Conservation (phyloP, 1,140 invertebrate genomes). For the Drosophila parabipectinata region DNA sequence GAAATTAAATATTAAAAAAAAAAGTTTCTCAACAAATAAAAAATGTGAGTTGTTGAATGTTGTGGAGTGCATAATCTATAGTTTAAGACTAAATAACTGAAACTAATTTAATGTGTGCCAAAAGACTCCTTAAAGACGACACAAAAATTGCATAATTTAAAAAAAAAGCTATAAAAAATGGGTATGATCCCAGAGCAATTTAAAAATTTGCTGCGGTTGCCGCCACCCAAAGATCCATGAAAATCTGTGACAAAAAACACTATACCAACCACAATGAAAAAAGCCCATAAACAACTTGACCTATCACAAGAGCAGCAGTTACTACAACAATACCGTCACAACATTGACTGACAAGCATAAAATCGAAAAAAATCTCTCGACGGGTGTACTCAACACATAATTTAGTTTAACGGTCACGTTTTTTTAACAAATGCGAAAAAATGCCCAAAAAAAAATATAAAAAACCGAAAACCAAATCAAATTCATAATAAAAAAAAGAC, state of each 20-base stretch:
- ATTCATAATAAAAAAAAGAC: slow-evolving; percentile 10
- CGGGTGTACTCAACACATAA: slow-evolving; percentile 50
- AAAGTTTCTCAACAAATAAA: background rate
- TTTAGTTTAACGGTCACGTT: slow-evolving; percentile 75
- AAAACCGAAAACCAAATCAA: slow-evolving; percentile 22
- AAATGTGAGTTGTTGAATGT: slow-evolving; percentile 40
- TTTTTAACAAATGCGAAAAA: slow-evolving; percentile 53
- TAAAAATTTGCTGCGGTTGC: slow-evolving; percentile 46
- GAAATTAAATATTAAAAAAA: background rate
- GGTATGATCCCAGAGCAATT: slow-evolving; percentile 18
- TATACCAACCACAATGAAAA: slow-evolving; percentile 33
- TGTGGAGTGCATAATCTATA: background rate
- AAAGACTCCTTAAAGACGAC: background rate
- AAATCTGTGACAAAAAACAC: slow-evolving; percentile 9
- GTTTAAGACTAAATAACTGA: background rate
- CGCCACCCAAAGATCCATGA: slow-evolving; percentile 28
- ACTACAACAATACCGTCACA: slow-evolving; percentile 20
- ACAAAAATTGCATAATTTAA: slow-evolving; percentile 22
- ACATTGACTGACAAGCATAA: slow-evolving; percentile 36
- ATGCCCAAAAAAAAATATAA: slow-evolving; percentile 18
- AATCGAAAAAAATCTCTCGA: slow-evolving; percentile 14
- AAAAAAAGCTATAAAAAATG: slow-evolving; percentile 17
- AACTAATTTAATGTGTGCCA: background rate
- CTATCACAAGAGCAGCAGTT: slow-evolving; percentile 44
- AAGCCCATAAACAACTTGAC: slow-evolving; percentile 61